Conservation (phyloP, 2,888 invertebrate species). For the Dorcus parallelipipedus region DNA sequence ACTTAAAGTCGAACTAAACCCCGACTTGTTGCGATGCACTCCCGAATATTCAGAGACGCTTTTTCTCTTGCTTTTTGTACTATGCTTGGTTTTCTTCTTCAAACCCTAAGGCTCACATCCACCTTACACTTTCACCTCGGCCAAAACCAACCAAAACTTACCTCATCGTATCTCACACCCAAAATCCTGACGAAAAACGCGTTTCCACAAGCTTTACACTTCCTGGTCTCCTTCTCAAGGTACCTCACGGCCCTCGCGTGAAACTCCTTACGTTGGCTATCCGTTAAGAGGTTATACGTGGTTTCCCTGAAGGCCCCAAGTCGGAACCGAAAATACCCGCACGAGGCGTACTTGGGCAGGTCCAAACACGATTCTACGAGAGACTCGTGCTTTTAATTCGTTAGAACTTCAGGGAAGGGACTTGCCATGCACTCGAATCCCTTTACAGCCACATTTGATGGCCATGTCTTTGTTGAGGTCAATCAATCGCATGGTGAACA, state of each 20-base stretch:
- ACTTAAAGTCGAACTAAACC: neutral
- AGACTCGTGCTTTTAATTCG: neutral
- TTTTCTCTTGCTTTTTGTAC: neutral
- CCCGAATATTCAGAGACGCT: slow-evolving; percentile 1
- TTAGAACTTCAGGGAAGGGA: neutral
- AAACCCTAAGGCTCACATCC: slow-evolving; percentile 6
- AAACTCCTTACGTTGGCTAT: slow-evolving; percentile 60
- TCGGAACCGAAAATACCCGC: slow-evolving; percentile 60
- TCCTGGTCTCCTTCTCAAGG: slow-evolving; percentile 56
- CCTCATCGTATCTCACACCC: slow-evolving; percentile 44
- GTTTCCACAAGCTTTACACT: slow-evolving; percentile 57
- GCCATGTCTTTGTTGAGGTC: slow-evolving; percentile 37
- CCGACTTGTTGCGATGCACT: slow-evolving; percentile 3
- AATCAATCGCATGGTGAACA: slow-evolving; percentile 38
- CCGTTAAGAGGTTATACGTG: slow-evolving; percentile 61
- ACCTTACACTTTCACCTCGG: neutral
- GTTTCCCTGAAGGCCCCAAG: slow-evolving; percentile 57
- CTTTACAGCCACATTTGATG: slow-evolving; percentile 48
- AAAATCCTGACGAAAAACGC: slow-evolving; percentile 54
- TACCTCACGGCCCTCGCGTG: slow-evolving; percentile 58
- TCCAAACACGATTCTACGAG: slow-evolving; percentile 51
- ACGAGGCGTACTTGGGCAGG: slow-evolving; percentile 60
- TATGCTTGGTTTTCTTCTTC: slow-evolving; percentile 5
- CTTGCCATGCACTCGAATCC: slow-evolving; percentile 43
- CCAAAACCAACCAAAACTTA: slow-evolving; percentile 13